These are phyloP conservation scores for Bos taurus DNA, from an alignment of 2,113 vertebrate genomes.

Conservation along the genomic window ARS-UCD2.0 NC_037352.1:32317501-32318000, in stretches of 20 bases:
- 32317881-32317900: background rate
- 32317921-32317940: background rate
- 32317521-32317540: background rate
- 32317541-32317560: background rate
- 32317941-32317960: background rate
- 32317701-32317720: background rate
- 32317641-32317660: background rate
- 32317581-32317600: background rate
- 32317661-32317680: background rate
- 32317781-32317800: background rate
- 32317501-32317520: background rate
- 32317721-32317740: background rate
- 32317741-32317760: background rate
- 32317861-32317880: background rate
- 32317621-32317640: background rate
- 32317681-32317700: background rate
- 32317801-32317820: background rate
- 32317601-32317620: background rate
- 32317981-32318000: background rate
- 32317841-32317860: background rate
- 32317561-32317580: background rate
- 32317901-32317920: background rate
- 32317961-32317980: background rate
- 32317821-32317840: background rate
- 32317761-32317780: background rate